phyloP scores from a whole-genome alignment of 2,113 vertebrate species.

The Hiodon alosoides region DNA sequence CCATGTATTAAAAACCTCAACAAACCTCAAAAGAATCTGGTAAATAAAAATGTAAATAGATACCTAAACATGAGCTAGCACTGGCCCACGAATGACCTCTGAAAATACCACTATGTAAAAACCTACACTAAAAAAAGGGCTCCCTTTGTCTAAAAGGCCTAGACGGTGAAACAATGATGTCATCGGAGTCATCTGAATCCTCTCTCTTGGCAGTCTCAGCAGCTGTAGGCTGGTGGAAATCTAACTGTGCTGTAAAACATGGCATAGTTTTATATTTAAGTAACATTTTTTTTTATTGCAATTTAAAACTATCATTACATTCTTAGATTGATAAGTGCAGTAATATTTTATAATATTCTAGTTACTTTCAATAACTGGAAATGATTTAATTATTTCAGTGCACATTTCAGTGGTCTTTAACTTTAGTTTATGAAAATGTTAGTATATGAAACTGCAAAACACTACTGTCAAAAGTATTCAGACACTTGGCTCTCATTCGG shows the following conservation, averaged over 20 bases:
- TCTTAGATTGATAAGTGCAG: too few relatives aligned
- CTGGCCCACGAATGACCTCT: neutral
- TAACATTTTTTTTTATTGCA: neutral
- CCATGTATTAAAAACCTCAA: neutral
- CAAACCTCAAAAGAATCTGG: neutral
- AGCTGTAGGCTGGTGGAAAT: slow-evolving; percentile 11
- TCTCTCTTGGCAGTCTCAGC: slow-evolving; percentile 30
- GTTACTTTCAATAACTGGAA: too few relatives aligned
- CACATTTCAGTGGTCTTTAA: too few relatives aligned
- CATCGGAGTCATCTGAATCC: slow-evolving; percentile 79
- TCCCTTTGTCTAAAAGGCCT: slow-evolving; percentile 58
- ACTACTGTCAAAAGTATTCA: too few relatives aligned
- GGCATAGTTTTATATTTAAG: slow-evolving; percentile 10
- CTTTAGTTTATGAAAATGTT: too few relatives aligned
- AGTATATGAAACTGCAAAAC: too few relatives aligned
- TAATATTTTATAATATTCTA: too few relatives aligned
- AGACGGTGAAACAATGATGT: slow-evolving; percentile 63
- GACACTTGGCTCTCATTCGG: too few relatives aligned
- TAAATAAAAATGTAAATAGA: neutral
- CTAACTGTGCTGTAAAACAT: slow-evolving; percentile 45
- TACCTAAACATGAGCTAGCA: neutral
- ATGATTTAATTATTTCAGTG: too few relatives aligned
- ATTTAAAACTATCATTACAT: neutral
- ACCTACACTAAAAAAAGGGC: slow-evolving; percentile 35
- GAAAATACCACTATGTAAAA: neutral